Base-by-base conservation (phyloP, 2,888 invertebrate genomes). In the Drosophila mulleri region DNA sequence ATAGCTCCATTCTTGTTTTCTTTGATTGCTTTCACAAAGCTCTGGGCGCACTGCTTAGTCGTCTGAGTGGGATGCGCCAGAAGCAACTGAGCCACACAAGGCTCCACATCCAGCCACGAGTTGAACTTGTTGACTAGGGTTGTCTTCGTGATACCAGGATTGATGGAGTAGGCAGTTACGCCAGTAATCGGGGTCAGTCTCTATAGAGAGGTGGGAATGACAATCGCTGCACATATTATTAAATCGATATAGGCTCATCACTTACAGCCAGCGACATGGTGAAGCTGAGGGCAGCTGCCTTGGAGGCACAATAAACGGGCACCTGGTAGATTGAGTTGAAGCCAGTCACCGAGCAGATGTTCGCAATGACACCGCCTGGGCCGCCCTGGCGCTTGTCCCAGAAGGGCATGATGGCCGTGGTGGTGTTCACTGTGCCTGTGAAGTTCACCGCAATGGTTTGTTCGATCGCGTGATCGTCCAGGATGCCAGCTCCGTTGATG, bases 321-420 rank as follows among this genome's bases (percentile, higher is more conserved):
- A 92, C 71, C 20, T 82, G 81, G 9, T 90, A 70, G 37, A 79
- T 69, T 45, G 90, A 85, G 60, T 83, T 79, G 29, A 93, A 74
- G 0, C 92, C 93, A 0, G 91, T 82, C 12, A 90, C 87, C 0
- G 93, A 93, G 6, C 92, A 87, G 45, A 93, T 87, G 80, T 93
- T 93, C 42, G 91, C 89, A 65, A 93, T 89, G 45, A 92, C 82
- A 3, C 93, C 93, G 12, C 93, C 93, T 3, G 89, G 90, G 2
- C 93, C 93, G 0, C 93, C 92, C 50, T 92, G 91, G 48, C 92
- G 90, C 67, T 91, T 92, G 54, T 92, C 90, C 93, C 93, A 93
- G 69, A 92, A 92, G 7, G 91, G 88, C 73, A 93, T 71, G 1
- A 90, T 92, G 67, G 90, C 91, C 9, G 91, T 80, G 2, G 84